Conservation (phyloP, 2,888 invertebrate genomes). For the Andricus quercusramuli region DNA sequence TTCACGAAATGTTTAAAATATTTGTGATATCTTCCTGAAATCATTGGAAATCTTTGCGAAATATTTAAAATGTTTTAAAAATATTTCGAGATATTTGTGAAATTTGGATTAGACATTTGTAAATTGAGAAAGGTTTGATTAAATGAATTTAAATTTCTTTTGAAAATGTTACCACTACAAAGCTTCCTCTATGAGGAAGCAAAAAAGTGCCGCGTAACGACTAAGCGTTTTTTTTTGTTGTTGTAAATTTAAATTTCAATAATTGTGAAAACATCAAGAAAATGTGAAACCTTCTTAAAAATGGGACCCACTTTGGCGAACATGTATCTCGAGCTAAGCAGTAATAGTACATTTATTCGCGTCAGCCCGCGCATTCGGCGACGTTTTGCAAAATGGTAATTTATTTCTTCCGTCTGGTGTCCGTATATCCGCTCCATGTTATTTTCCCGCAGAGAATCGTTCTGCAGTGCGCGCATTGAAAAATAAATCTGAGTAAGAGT, state of each 20-base stretch:
- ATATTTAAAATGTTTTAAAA: no score
- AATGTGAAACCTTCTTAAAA: not conserved
- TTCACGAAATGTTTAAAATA: no score
- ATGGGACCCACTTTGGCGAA: not conserved
- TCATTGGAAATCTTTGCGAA: no score
- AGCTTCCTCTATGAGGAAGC: no score
- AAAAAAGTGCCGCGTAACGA: no score
- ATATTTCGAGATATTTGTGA: no score
- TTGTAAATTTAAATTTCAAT: not conserved
- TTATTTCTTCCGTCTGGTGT: slow-evolving; percentile 9
- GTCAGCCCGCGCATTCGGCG: not conserved
- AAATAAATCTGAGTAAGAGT: slow-evolving; percentile 37
- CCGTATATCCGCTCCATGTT: not conserved
- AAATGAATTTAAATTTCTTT: no score
- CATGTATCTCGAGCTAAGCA: not conserved
- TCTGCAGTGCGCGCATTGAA: slow-evolving; percentile 19
- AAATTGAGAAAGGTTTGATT: no score
- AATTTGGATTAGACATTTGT: no score
- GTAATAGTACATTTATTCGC: slow-evolving; percentile 12
- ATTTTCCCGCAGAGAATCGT: slow-evolving; percentile 35
- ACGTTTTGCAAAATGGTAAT: slow-evolving; percentile 28
- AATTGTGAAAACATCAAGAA: not conserved
- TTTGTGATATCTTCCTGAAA: no score
- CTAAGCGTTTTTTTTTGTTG: no score
- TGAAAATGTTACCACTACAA: no score